Base-by-base conservation (phyloP, 2,888 invertebrate species). In the Lysandra bellargus region DNA sequence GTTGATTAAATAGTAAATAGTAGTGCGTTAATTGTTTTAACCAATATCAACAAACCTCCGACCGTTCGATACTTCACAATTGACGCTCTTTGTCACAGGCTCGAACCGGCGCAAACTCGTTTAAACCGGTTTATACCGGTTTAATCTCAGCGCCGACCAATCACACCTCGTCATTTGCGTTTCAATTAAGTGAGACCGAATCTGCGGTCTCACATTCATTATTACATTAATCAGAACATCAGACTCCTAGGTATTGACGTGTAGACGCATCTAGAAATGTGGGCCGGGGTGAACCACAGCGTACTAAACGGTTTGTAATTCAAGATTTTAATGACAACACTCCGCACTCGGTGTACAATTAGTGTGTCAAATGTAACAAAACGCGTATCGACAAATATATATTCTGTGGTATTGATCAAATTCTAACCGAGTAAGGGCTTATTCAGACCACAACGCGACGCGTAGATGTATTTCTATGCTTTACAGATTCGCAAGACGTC, bases 101-200 rank as follows among this genome's bases (percentile, higher is more conserved):
- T 79, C 44, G 83, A 84, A 82, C 84, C 84, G 83, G 76, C 53
- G 49, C 33, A 76, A 76, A 76, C 76, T 86, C 85, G 85, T 85
- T 86, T 81, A 82, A 88, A 87, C 87, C 87, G 86, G 88, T 84
- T 81, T 79, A 78, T 82, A 83, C 82, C 80, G 82, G 83, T 88
- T 89, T 88, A 90, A 92, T 89, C 88, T 87, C 85, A 80, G 88
- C 85, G 87, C 89, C 88, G 87, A 88, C 87, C 89, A 88, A 90
- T 92, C 90, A 87, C 91, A 91, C 89, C 90, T 88, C 88, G 85
- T 88, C 91, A 91, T 92, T 92, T 91, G 91, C 90, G 91, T 91
- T 92, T 90, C 92, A 92, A 92, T 93, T 92, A 92, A 89, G 89
- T 82, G 83, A 85, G 84, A 87, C 87, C 86, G 88, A 88, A 86